phyloP scores from a whole-genome alignment of 2,888 invertebrate genomes.

The Caenorhabditis macrosperma region DNA sequence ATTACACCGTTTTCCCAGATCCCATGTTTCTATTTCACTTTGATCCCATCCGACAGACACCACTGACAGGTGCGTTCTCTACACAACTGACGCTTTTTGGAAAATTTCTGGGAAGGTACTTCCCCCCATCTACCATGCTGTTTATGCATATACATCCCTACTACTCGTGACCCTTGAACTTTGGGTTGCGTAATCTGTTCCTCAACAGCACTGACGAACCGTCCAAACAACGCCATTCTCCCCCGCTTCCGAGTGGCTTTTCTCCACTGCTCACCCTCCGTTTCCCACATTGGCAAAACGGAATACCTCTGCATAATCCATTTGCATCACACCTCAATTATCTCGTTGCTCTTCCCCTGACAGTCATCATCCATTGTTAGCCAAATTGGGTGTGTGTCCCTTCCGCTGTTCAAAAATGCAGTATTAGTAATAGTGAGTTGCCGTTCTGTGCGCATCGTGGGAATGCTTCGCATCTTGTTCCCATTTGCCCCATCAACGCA shows the following conservation, averaged over 20 bases:
- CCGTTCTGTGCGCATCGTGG: background rate
- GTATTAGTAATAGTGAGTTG: background rate
- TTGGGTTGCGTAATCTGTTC: constrained; percentile 27
- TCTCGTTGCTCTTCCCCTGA: constrained; percentile 16
- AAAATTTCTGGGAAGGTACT: background rate
- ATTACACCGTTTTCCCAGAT: constrained; percentile 15
- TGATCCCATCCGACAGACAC: constrained; percentile 21
- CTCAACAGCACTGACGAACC: background rate
- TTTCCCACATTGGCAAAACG: constrained; percentile 43
- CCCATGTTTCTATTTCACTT: constrained; percentile 21
- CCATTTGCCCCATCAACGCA: constrained; percentile 43
- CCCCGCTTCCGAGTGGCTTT: background rate
- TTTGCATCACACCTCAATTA: constrained; percentile 48
- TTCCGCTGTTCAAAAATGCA: background rate
- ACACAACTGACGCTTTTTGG: constrained; percentile 18
- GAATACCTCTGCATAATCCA: constrained; percentile 22
- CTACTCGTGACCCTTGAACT: constrained; percentile 54
- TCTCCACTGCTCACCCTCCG: constrained; percentile 1
- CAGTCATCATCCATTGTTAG: constrained; percentile 13
- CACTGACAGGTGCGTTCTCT: constrained; percentile 33
- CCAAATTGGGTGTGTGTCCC: constrained; percentile 3
- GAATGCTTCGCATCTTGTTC: constrained; percentile 34
- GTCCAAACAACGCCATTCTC: constrained; percentile 24
- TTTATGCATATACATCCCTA: constrained; percentile 7
- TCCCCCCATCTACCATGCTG: background rate